These are phyloP conservation scores for Crotalus helleri DNA, from an alignment of 2,113 vertebrate species.

Conservation along the genomic window DNA sequence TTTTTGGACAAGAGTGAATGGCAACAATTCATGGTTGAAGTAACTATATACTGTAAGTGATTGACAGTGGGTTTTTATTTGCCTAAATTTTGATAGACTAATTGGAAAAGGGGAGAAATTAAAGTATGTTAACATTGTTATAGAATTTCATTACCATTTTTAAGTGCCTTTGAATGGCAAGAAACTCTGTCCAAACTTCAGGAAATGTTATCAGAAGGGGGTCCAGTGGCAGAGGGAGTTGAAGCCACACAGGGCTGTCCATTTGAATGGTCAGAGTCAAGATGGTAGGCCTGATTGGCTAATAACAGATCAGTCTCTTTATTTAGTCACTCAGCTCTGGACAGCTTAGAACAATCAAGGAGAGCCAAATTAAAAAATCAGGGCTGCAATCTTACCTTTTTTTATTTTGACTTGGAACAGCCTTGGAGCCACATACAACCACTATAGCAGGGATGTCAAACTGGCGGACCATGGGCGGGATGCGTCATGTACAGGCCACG, in stretches of 20 bases:
- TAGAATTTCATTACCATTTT: background rate
- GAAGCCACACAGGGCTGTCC: background rate
- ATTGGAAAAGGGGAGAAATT: background rate
- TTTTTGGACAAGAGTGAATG: background rate
- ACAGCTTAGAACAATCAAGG: background rate
- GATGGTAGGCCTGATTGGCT: background rate
- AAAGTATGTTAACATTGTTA: background rate
- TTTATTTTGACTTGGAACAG: background rate
- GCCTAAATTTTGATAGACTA: background rate
- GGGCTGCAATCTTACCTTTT: background rate
- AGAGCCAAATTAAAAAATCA: background rate
- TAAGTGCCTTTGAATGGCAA: background rate
- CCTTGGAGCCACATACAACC: background rate
- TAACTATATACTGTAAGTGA: background rate
- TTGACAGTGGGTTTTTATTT: background rate
- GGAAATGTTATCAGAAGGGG: background rate
- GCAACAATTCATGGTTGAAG: no score
- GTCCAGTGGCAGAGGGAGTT: background rate
- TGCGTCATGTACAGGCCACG: no score
- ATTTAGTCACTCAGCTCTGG: background rate
- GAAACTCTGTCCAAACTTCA: background rate
- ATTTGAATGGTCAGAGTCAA: background rate
- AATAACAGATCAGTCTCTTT: background rate
- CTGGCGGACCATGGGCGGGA: no score
- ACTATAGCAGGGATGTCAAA: no score